Base-by-base conservation (phyloP, 2,797 vertebrate genomes). In the Threskiornis aethiopicus region DNA sequence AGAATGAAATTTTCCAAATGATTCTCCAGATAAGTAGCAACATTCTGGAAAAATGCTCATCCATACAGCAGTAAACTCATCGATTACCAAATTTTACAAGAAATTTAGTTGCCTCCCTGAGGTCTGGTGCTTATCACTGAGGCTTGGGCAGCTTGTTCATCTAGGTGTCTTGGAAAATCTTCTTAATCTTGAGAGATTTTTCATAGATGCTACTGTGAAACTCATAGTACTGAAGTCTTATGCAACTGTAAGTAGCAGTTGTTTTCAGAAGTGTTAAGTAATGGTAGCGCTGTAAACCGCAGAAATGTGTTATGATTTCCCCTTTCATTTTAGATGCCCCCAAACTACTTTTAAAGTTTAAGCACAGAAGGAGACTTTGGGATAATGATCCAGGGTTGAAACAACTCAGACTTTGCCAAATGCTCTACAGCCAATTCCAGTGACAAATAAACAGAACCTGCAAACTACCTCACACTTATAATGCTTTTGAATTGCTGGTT, bases 401-500 rank as follows among this genome's bases (percentile, higher is more conserved):
- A 73, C 33, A 95, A 89, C 73, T 97, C 89, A 85, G 46, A 92
- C 61, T 90, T 93, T 91, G 67, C 84, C 79, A 81, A 95, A 85
- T 83, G 35, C 54, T 97, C 84, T 57, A 80, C 61, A 71, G 89
- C 75, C 84, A 89, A 26, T 95, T 96, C 52, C 76, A 71, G 25
- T 97, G 96, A 98, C 89, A 97, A 98, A 97, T 95, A 93, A 93
- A 94, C 42, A 86, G 69, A 75, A 89, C 87, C 75, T 95, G 52
- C 59, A 96, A 96, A 93, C 52, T 92, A 69, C 94, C 73, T 92
- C 89, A 72, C 84, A 95, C 77, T 92, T 90, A 91, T 89, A 96
- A 96, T 92, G 88, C 41, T 95, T 97, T 79, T 76, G 89, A 95
- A 97, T 96, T 94, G 88, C 91, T 97, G 81, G 64, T 90, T 97